Evolutionary conservation across 1,140 invertebrate genomes (phyloP).

Genomic region (Forficula auricularia): DNA sequence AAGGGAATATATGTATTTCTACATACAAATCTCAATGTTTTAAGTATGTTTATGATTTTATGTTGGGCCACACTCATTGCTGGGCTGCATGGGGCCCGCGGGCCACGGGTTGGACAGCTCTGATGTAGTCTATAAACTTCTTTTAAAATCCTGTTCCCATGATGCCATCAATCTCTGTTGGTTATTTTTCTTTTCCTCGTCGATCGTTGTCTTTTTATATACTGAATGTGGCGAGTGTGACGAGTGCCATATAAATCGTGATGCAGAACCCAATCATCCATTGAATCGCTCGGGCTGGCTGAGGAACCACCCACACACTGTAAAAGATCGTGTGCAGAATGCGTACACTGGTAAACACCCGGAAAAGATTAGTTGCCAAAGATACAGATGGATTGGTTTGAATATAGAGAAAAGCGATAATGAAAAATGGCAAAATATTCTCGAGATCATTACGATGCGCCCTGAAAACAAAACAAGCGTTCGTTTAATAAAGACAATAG

Average conservation of each 20-base stretch:
- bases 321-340: constrained; percentile 48
- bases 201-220: no score
- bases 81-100: no score
- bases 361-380: constrained; percentile 36
- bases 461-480: constrained; percentile 23
- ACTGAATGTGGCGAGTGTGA: constrained; percentile 6
- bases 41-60: no score
- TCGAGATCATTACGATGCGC: constrained; percentile 59
- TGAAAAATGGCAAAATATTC: constrained; percentile 49
- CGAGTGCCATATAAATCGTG: constrained; percentile 28
- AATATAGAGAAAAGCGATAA: constrained; percentile 41
- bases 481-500: background rate
- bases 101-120: no score
- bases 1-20: no score
- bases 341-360: constrained; percentile 36
- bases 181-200: no score
- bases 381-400: constrained; percentile 33
- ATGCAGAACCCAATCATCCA: constrained; percentile 26
- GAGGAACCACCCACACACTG: constrained; percentile 29
- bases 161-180: constrained; percentile 9
- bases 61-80: no score
- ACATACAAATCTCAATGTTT: no score
- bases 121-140: no score
- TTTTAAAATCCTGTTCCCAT: constrained; percentile 9
- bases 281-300: constrained; percentile 35